Percentiles rank a stretch among this genome's conserved stretches.
These are phyloP conservation scores for Amiota mariae DNA, from an alignment of 2,888 invertebrate genomes.

Conservation along the genomic window DNA sequence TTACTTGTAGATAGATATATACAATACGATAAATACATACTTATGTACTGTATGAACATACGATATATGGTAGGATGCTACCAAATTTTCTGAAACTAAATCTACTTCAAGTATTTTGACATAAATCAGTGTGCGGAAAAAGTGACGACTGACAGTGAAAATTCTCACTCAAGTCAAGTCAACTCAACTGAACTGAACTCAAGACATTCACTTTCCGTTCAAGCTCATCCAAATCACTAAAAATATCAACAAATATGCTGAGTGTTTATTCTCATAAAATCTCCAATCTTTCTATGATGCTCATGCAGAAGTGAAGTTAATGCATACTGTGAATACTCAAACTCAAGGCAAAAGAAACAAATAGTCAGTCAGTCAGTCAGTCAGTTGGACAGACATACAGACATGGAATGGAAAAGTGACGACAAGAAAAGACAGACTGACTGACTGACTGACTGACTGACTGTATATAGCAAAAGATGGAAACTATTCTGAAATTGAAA, in stretches of 20 bases:
- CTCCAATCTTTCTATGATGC: slow-evolving; percentile 33
- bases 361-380: not conserved
- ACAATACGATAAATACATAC: too few relatives aligned
- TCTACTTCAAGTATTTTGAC: slow-evolving; percentile 20
- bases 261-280: slow-evolving; percentile 47
- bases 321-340: slow-evolving; percentile 41
- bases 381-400: not conserved
- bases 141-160: slow-evolving; percentile 15
- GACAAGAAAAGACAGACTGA: not conserved
- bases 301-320: slow-evolving; percentile 52
- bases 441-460: too few relatives aligned
- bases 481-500: slow-evolving; percentile 27
- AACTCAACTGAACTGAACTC: not conserved
- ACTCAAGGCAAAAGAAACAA: not conserved
- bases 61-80: too few relatives aligned
- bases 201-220: slow-evolving; percentile 10
- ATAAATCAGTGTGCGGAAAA: slow-evolving; percentile 16
- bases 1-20: too few relatives aligned
- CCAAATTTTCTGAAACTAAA: not conserved
- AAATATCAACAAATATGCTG: slow-evolving; percentile 43
- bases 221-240: slow-evolving; percentile 1
- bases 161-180: slow-evolving; percentile 10
- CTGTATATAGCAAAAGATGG: not conserved
- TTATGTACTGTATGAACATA: too few relatives aligned
- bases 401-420: slow-evolving; percentile 20